Percentiles rank a stretch among this genome's conserved stretches.
Evolutionary conservation across 2,888 invertebrate species (phyloP).

Genomic region (Mellilla xanthometata): DNA sequence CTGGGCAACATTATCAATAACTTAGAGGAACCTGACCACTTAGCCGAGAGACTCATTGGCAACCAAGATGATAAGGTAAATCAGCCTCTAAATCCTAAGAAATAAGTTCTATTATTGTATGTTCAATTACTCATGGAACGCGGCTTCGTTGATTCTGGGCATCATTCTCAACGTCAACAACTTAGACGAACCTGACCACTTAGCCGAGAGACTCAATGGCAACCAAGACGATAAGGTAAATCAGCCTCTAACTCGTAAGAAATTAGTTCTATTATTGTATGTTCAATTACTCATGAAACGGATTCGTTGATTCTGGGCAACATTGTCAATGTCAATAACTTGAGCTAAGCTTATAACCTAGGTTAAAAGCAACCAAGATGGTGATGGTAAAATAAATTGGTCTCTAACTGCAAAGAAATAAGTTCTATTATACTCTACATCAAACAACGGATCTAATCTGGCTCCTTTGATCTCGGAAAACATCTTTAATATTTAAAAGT

Average conservation of each 20-base stretch:
- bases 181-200: conserved; percentile 63
- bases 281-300: conserved; percentile 41
- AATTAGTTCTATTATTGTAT: too few species aligned
- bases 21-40: conserved; percentile 63
- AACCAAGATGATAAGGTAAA: conserved; percentile 33
- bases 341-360: conserved; percentile 65
- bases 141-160: conserved; percentile 71
- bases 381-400: too few species aligned
- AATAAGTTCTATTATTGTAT: too few species aligned
- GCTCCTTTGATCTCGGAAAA: conserved; percentile 74
- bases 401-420: too few species aligned
- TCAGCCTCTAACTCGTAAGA: too few species aligned
- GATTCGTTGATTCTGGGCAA: conserved; percentile 74
- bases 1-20: conserved; percentile 72
- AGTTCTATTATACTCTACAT: too few species aligned
- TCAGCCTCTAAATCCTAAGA: too few species aligned
- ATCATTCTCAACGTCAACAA: conserved; percentile 69
- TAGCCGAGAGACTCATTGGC: conserved; percentile 55
- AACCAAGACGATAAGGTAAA: conserved; percentile 33
- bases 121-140: conserved; percentile 43
- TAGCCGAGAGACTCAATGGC: conserved; percentile 55
- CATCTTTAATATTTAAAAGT: too few species aligned
- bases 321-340: conserved; percentile 61
- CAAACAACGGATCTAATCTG: conserved; percentile 44
- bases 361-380: conserved; percentile 48